phyloP scores from a whole-genome alignment of 1,140 invertebrate genomes.

The Fopius arisanus region DNA sequence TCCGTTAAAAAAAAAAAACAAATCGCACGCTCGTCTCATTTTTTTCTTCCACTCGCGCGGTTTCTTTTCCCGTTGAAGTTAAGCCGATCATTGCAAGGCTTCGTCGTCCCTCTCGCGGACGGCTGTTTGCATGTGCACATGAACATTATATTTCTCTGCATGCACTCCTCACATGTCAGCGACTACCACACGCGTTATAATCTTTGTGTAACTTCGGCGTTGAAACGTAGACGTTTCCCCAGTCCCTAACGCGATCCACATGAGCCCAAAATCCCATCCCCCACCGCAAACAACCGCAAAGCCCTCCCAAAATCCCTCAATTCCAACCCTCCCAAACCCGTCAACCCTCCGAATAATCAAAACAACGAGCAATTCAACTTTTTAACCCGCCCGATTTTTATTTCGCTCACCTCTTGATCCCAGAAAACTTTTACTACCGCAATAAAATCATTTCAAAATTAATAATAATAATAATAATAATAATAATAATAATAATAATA shows the following conservation, averaged over 20 bases:
- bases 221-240: not conserved
- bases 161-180: slow-evolving; percentile 19
- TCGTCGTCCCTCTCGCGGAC: slow-evolving; percentile 22
- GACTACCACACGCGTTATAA: not conserved
- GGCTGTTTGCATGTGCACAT: slow-evolving; percentile 7
- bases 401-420: too few relatives aligned
- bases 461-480: too few relatives aligned
- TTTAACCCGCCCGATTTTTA: too few relatives aligned
- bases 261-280: too few relatives aligned
- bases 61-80: slow-evolving; percentile 12
- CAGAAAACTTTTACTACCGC: too few relatives aligned
- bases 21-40: not conserved
- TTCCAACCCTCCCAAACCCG: too few relatives aligned
- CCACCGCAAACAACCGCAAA: not conserved
- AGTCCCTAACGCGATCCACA: not conserved
- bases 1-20: not conserved
- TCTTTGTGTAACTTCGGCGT: not conserved
- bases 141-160: slow-evolving; percentile 14
- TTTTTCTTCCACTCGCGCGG: not conserved
- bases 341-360: not conserved
- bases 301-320: not conserved
- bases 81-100: slow-evolving; percentile 22
- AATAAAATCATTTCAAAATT: too few relatives aligned
- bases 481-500: too few relatives aligned
- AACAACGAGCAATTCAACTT: too few relatives aligned